A percentile compares a stretch with the other conserved stretches of the same genome.
Evolutionary conservation across 2,113 vertebrate genomes (phyloP).

Genomic region (Rattus rattus): DNA sequence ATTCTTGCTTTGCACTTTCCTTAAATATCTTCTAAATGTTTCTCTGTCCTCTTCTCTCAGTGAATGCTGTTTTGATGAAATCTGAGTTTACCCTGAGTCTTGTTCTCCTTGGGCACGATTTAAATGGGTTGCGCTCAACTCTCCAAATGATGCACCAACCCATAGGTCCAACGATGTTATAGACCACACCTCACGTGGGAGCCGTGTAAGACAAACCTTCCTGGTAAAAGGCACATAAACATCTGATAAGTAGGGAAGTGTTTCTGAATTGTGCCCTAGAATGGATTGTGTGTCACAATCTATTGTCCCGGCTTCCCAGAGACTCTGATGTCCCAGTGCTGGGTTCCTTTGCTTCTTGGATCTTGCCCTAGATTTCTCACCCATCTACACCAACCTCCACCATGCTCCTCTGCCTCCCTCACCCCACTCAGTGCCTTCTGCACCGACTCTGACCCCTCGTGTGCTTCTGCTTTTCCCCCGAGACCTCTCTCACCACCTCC

Average conservation of each 20-base stretch:
- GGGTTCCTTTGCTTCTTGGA: not conserved
- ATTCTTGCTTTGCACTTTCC: slow-evolving; percentile 66
- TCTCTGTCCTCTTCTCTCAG: slow-evolving; percentile 21
- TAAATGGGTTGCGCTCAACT: not conserved
- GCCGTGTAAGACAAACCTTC: not conserved
- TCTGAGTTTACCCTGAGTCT: slow-evolving; percentile 40
- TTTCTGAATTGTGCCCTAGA: not conserved
- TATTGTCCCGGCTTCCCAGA: not conserved
- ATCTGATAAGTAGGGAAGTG: not conserved
- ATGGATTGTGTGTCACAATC: not conserved
- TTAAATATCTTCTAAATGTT: slow-evolving; percentile 70
- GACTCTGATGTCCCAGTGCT: not conserved
- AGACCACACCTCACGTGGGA: not conserved
- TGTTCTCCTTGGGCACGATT: not conserved
- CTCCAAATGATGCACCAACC: not conserved
- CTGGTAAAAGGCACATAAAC: not conserved
- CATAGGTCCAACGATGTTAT: not conserved
- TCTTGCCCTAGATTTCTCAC: not conserved
- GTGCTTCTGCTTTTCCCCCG: too few species aligned
- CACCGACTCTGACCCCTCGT: not conserved
- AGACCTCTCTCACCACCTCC: not conserved
- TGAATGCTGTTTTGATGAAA: slow-evolving; percentile 55
- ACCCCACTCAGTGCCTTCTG: not conserved
- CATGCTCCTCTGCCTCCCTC: too few species aligned
- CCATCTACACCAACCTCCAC: not conserved